These are phyloP conservation scores for Acleris holmiana DNA, from an alignment of 2,888 invertebrate species.

Conservation along the genomic window DNA sequence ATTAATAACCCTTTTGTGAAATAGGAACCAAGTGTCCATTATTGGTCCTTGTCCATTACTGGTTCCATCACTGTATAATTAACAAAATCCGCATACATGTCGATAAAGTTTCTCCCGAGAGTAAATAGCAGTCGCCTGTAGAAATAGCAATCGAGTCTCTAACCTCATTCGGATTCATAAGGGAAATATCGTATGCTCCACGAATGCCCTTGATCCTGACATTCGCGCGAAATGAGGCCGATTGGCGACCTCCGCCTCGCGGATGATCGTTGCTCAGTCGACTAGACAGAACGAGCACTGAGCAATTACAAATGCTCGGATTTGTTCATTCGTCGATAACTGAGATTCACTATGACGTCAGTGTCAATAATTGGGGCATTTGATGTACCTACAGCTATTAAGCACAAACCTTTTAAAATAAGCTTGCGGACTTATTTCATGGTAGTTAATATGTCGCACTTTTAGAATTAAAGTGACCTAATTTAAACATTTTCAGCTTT, in stretches of 20 bases:
- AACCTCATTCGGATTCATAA: neutral
- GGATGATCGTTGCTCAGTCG: neutral
- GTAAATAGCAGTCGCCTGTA: neutral
- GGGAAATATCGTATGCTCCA: conserved; percentile 16
- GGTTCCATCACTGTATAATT: too few relatives aligned
- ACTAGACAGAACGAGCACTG: neutral
- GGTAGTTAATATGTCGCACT: too few relatives aligned
- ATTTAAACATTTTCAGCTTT: too few relatives aligned
- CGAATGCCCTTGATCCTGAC: conserved; percentile 71
- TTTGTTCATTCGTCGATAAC: conserved; percentile 29
- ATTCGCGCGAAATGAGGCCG: conserved; percentile 69
- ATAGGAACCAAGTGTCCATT: too few relatives aligned
- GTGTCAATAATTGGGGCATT: conserved; percentile 5
- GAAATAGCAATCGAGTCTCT: neutral
- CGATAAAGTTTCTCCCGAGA: too few relatives aligned
- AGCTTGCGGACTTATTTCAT: too few relatives aligned
- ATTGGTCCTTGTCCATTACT: too few relatives aligned
- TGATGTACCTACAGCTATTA: neutral
- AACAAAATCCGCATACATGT: too few relatives aligned
- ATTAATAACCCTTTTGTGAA: too few relatives aligned
- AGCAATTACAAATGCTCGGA: neutral
- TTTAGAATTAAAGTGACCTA: too few relatives aligned
- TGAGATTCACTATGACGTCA: conserved; percentile 18
- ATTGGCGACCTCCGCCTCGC: conserved; percentile 64
- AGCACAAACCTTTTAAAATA: too few relatives aligned